Base-by-base conservation (phyloP, 1,140 invertebrate genomes). In the Macrobrachium nipponense region DNA sequence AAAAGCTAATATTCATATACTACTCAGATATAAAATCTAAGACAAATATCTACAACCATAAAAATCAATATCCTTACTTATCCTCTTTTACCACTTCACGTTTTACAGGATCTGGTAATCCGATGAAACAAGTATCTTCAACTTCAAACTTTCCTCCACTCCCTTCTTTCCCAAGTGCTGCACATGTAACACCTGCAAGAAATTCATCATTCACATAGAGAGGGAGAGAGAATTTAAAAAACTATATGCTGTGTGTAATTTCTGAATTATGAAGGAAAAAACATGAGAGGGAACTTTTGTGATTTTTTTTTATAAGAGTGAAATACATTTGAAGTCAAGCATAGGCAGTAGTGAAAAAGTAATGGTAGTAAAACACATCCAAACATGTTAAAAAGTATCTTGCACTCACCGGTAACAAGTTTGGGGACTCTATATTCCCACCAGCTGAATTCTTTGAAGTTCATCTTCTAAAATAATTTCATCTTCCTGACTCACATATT, bases 401-500 rank as follows among this genome's bases (percentile, higher is more conserved):
- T 51, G 86, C 80, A 78, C 59, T 83, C 89, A 90, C 93, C 93
- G 89, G 93, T 93, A 23, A 93, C 91, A 80, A 91, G 89, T 8
- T 87, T 89, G 44, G 90, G 82, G 36, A 91, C 89, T 92, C 90
- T 18, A 93, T 89, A 66, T 94, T 93, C 18, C 96, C 95, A 85
- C 93, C 90, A 76, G 91, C 87, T 94, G 93, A 87, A 98, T 96
- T 89, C 97, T 94, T 90, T 98, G 96, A 59, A 96, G 91, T 90
- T 98, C 96, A 93, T 98, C 97, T 92, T 99, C 97, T 76, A 99
- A 91, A 83, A 97, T 96, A 44, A 98, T 90, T 89, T 93, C 93
- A 91, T 99, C 98, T 59, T 92, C 93, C 90, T 95, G 95, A 27
- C 94, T 94, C 27, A 92, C 91, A 90, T 92, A 94, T 80, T 92